Evolutionary conservation across 2,797 vertebrate species (phyloP).

Genomic region (Ficedula albicollis): DNA sequence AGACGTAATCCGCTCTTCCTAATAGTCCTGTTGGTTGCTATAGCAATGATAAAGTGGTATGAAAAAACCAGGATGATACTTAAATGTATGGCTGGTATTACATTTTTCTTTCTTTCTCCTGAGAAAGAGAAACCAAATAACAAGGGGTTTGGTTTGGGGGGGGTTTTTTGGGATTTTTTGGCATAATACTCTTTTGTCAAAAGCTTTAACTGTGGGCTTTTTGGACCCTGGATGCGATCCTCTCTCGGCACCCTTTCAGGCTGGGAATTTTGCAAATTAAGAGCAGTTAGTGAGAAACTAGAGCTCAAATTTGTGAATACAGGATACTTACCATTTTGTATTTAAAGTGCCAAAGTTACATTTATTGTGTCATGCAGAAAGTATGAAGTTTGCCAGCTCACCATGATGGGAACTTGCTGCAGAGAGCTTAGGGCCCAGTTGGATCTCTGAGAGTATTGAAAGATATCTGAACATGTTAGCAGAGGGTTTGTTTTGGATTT

Average conservation of each 20-base stretch:
- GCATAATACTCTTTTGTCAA: background rate
- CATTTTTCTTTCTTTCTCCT: background rate
- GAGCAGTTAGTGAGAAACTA: background rate
- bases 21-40: conserved; percentile 1
- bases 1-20: background rate
- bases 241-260: background rate
- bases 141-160: background rate
- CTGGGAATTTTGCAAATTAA: background rate
- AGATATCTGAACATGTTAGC: background rate
- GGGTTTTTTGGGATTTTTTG: accelerated
- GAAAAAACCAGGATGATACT: conserved; percentile 9
- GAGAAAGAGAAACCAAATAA: background rate
- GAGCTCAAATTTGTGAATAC: background rate
- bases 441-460: background rate
- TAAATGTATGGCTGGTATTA: background rate
- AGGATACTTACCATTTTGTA: background rate
- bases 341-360: background rate
- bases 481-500: background rate
- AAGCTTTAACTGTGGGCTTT: background rate
- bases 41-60: conserved; percentile 18
- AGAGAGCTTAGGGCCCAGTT: background rate
- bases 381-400: background rate
- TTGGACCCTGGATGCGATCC: background rate
- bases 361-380: background rate
- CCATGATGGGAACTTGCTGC: accelerated